Evolutionary conservation across 2,113 vertebrate species (phyloP), one percentile per base, ranked within the genome.

Genomic region (Danionella cerebrum): DNA sequence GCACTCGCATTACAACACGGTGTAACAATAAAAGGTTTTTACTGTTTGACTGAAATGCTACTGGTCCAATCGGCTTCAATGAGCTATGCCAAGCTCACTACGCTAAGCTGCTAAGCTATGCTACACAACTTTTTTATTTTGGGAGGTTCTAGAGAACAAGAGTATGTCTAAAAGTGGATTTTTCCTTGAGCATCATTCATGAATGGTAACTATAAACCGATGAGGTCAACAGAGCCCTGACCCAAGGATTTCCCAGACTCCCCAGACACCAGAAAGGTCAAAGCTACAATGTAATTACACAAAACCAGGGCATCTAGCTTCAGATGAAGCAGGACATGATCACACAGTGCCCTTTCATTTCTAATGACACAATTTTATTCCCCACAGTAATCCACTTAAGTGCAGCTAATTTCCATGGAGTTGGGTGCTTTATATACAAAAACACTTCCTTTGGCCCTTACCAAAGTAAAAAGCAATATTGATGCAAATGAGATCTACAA

Each of bases 361-460:
- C 39, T 39, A 54, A 31, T 19, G 19, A 44, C 55, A 25, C 65
- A 79, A 79, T 79, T 45, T 47, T 33, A 76, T 69, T 69, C 42
- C 29, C 33, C 9, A 16, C 62, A 54, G 29, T 70, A 74, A 76
- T 76, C 57, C 57, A 66, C 31, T 74, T 72, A 55, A 50, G 38
- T 51, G 38, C 33, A 45, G 19, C 45, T 48, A 59, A 60, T 62
- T 71, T 64, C 65, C 51, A 36, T 77, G 59, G 71, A 71, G 71
- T 60, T 69, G 58, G 58, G 52, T 68, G 25, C 14, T 31, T 51
- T 53, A 59, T 31, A 50, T 79, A 9, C 38, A 18, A 59, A 58
- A 75, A 70, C 55, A 52, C 76, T 76, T 75, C 69, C 75, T 77
- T 57, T 64, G 6, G 7, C 25, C 50, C 39, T 29, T n/a, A 44